phyloP scores from a whole-genome alignment of 2,888 invertebrate genomes.

The Platycheirus rosarum region DNA sequence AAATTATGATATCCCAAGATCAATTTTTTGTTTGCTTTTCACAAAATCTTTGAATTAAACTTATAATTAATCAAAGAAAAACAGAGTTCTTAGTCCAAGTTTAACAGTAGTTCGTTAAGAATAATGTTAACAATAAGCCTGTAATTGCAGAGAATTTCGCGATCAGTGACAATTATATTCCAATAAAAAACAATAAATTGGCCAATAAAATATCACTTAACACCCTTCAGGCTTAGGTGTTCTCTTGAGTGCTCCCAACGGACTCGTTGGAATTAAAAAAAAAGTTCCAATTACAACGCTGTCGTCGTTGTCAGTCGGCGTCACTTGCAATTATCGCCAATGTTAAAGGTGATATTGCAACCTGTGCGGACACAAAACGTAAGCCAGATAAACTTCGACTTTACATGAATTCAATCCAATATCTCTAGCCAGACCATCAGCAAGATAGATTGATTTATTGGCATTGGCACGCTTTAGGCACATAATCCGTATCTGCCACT shows the following conservation, averaged over 20 bases:
- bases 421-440: slow-evolving; percentile 16
- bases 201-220: slow-evolving; percentile 40
- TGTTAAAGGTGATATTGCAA: slow-evolving; percentile 10
- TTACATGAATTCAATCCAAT: neutral
- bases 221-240: slow-evolving; percentile 37
- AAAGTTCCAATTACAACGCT: slow-evolving; percentile 29
- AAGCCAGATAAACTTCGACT: slow-evolving; percentile 23
- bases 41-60: too few species aligned
- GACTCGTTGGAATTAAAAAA: slow-evolving; percentile 48
- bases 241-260: neutral
- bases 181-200: slow-evolving; percentile 28
- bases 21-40: too few species aligned
- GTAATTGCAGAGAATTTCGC: neutral
- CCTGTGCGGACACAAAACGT: slow-evolving; percentile 5
- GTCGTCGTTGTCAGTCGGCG: neutral
- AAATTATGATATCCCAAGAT: too few species aligned
- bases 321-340: slow-evolving; percentile 13
- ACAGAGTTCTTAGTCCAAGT: neutral
- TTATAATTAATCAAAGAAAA: too few species aligned
- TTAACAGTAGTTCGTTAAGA: slow-evolving; percentile 43
- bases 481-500: slow-evolving; percentile 24
- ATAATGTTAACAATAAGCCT: neutral
- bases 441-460: slow-evolving; percentile 48
- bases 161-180: neutral
- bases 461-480: slow-evolving; percentile 60